Percentiles rank a stretch among this genome's conserved stretches.
Evolutionary conservation across 2,888 invertebrate genomes (phyloP).

Genomic region (Fabriciana adippe): DNA sequence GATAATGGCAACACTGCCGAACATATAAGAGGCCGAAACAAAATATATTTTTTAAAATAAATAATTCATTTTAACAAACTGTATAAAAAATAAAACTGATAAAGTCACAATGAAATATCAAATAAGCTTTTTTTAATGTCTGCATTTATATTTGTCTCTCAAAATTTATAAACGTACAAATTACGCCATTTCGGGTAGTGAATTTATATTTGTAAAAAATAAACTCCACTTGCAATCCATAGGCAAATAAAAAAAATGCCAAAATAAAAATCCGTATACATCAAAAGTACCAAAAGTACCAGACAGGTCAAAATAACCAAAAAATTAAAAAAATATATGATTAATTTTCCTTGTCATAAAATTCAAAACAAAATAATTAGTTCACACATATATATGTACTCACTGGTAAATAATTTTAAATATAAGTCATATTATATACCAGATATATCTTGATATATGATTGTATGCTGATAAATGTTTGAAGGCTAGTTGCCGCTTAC

Average conservation of each 20-base stretch:
- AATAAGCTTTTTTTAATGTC: too few species aligned
- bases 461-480: background rate
- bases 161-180: too few species aligned
- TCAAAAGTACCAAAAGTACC: background rate
- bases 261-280: too few species aligned
- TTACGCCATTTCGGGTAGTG: too few species aligned
- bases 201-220: too few species aligned
- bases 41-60: constrained; percentile 16
- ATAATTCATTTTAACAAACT: background rate
- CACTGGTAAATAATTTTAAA: constrained; percentile 9
- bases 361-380: background rate
- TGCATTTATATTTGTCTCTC: too few species aligned
- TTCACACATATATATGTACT: background rate
- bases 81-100: constrained; percentile 6
- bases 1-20: background rate
- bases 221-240: too few species aligned
- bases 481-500: constrained; percentile 76
- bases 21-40: background rate
- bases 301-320: background rate
- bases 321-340: background rate
- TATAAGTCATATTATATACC: constrained; percentile 2
- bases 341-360: background rate
- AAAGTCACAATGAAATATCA: background rate
- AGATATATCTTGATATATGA: background rate
- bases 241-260: too few species aligned